Evolutionary conservation across 2,113 vertebrate species (phyloP).

Genomic region (Cranoglanis bouderius): DNA sequence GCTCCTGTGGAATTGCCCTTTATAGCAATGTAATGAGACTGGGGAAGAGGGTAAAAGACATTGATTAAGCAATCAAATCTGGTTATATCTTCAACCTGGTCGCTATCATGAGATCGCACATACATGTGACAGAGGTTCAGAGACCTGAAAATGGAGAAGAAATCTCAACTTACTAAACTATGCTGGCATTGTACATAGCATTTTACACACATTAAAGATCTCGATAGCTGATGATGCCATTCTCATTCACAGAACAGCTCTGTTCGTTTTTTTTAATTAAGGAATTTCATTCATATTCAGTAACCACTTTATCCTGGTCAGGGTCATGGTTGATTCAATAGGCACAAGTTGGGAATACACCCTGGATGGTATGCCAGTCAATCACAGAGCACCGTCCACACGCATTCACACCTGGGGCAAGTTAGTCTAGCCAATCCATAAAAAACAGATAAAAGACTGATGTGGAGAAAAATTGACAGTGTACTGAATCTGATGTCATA

Average conservation of each 20-base stretch:
- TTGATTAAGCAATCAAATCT: slow-evolving; percentile 3
- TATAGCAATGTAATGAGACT: slow-evolving; percentile 16
- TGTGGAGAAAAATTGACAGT: background rate
- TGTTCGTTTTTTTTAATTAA: background rate
- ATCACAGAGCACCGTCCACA: background rate
- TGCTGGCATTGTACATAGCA: background rate
- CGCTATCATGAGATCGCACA: background rate
- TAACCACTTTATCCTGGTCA: background rate
- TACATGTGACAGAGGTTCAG: background rate
- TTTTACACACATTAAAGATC: background rate
- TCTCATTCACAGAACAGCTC: background rate
- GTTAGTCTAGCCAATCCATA: background rate
- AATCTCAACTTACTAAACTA: background rate
- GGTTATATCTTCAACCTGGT: background rate
- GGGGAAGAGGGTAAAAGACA: background rate
- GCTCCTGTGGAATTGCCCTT: background rate
- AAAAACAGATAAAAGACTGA: background rate
- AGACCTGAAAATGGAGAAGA: background rate
- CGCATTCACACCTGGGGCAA: background rate
- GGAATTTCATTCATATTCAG: background rate
- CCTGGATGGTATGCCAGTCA: background rate
- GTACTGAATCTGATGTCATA: background rate
- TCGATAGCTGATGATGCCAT: background rate
- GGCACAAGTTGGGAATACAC: background rate
- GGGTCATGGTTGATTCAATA: background rate